A percentile compares a stretch with the other conserved stretches of the same genome.
Evolutionary conservation across 2,113 vertebrate genomes (phyloP).

Genomic region (Rhinolophus sinicus): DNA sequence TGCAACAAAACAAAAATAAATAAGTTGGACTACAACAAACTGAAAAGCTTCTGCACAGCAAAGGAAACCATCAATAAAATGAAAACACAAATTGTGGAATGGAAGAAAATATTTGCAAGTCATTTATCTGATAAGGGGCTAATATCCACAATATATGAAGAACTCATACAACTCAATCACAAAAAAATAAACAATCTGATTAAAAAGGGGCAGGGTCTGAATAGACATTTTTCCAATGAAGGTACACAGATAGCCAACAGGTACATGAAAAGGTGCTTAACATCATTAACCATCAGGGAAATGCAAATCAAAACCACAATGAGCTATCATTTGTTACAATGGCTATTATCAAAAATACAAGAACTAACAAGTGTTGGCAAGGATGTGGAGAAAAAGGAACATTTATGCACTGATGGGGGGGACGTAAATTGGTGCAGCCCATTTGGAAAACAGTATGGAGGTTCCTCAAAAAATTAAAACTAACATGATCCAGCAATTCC

Average conservation of each 20-base stretch:
- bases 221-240: neutral
- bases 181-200: neutral
- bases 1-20: neutral
- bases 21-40: neutral
- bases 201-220: neutral
- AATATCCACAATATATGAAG: neutral
- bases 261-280: neutral
- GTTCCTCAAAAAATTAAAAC: neutral
- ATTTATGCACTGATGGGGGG: neutral
- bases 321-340: neutral
- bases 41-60: neutral
- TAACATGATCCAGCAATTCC: neutral
- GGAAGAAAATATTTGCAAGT: neutral
- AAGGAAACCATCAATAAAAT: neutral
- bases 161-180: neutral
- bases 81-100: neutral
- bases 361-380: neutral
- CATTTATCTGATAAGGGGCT: neutral
- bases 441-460: neutral
- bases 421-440: neutral
- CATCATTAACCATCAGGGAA: neutral
- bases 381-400: neutral
- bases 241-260: neutral
- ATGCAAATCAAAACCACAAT: neutral
- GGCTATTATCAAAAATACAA: neutral